Evolutionary conservation across 2,888 invertebrate genomes (phyloP).

Genomic region (Hipparchia sbordonii): DNA sequence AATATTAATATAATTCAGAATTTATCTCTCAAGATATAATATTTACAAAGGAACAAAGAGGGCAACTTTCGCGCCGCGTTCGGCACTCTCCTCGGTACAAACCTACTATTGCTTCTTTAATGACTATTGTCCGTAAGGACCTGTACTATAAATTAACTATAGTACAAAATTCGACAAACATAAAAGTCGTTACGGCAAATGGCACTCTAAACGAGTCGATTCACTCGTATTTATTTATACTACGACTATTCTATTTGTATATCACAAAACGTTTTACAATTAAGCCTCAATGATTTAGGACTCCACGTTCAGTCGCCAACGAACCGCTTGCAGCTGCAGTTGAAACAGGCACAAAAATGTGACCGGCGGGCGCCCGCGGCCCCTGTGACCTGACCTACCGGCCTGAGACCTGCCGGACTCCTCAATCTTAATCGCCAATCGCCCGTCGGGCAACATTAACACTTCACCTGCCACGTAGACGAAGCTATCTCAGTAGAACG

Average conservation of each 20-base stretch:
- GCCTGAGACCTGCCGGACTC: slow-evolving; percentile 44
- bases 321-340: slow-evolving; percentile 49
- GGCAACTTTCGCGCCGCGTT: slow-evolving; percentile 40
- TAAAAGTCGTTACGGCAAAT: slow-evolving; percentile 68
- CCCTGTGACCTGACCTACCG: slow-evolving; percentile 40
- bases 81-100: slow-evolving; percentile 43
- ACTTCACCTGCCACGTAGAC: slow-evolving; percentile 45
- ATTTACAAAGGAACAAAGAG: slow-evolving; percentile 54
- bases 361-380: slow-evolving; percentile 48
- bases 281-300: slow-evolving; percentile 66
- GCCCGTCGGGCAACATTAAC: slow-evolving; percentile 45
- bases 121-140: slow-evolving; percentile 71
- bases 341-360: slow-evolving; percentile 62
- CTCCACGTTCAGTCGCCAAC: slow-evolving; percentile 51
- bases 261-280: slow-evolving; percentile 79
- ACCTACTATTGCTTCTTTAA: slow-evolving; percentile 58
- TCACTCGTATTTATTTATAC: slow-evolving; percentile 61
- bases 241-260: slow-evolving; percentile 73
- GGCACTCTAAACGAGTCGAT: slow-evolving; percentile 74
- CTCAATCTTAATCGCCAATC: slow-evolving; percentile 44
- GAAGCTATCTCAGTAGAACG: slow-evolving; percentile 77
- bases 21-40: slow-evolving; percentile 60
- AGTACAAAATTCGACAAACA: slow-evolving; percentile 58
- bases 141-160: slow-evolving; percentile 55
- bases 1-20: slow-evolving; percentile 77